Percentiles rank a stretch among this genome's conserved stretches.
phyloP scores from a whole-genome alignment of 2,113 vertebrate genomes.

The Neogale vison region DNA sequence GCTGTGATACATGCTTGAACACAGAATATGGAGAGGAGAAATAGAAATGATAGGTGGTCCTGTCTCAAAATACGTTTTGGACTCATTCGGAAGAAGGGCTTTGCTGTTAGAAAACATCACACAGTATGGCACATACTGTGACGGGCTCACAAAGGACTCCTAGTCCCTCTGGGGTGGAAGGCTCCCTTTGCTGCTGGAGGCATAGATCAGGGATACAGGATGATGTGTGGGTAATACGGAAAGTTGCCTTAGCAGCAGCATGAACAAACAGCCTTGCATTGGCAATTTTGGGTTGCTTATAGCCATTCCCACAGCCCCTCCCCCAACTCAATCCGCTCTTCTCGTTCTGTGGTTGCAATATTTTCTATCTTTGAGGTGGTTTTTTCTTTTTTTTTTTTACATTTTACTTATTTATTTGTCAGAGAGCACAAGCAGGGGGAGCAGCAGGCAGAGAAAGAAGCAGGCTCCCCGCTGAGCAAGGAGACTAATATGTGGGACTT shows the following conservation, averaged over 20 bases:
- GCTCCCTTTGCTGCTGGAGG: not conserved
- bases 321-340: not conserved
- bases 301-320: not conserved
- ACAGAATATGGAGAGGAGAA: not conserved
- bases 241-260: not conserved
- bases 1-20: not conserved
- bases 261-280: not conserved
- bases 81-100: not conserved
- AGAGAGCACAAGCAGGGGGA: too few relatives aligned
- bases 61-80: slow-evolving; percentile 16
- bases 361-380: not conserved
- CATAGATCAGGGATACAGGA: not conserved
- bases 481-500: too few relatives aligned
- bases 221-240: not conserved
- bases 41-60: not conserved
- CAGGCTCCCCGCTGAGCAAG: too few relatives aligned
- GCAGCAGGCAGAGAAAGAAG: too few relatives aligned
- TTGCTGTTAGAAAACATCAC: slow-evolving; percentile 8
- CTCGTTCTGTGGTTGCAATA: not conserved
- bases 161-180: not conserved
- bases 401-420: too few relatives aligned
- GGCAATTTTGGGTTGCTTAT: not conserved
- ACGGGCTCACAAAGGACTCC: not conserved
- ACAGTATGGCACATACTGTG: not conserved
- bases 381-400: too few relatives aligned